Percentiles rank a stretch among this genome's conserved stretches.
Evolutionary conservation across 2,113 vertebrate genomes (phyloP).

Genomic region (Tachysurus vachellii): DNA sequence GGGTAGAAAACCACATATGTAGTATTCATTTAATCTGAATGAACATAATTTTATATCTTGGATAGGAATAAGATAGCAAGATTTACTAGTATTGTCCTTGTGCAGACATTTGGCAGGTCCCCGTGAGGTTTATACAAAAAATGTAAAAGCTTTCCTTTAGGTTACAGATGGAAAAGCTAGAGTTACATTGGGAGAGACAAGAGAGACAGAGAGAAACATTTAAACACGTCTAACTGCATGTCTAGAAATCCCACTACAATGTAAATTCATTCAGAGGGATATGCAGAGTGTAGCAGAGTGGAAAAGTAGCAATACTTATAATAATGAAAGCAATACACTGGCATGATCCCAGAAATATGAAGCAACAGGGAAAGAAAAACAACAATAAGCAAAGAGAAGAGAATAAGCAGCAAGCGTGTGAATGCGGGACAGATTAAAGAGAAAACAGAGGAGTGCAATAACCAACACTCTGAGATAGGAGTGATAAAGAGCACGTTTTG

Average conservation of each 20-base stretch:
- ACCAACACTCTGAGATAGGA: background rate
- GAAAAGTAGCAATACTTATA: background rate
- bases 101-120: too few relatives aligned
- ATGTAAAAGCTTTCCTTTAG: background rate
- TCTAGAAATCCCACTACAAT: background rate
- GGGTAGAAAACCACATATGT: slow-evolving; percentile 14
- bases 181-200: slow-evolving; percentile 2
- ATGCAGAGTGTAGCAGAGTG: slow-evolving; percentile 13
- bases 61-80: background rate
- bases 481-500: slow-evolving; percentile 27
- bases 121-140: too few relatives aligned
- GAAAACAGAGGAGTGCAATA: slow-evolving; percentile 21
- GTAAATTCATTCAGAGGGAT: background rate
- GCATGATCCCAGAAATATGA: background rate
- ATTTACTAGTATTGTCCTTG: background rate
- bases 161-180: background rate
- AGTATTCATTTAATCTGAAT: slow-evolving; percentile 6
- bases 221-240: background rate
- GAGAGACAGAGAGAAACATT: background rate
- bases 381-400: background rate
- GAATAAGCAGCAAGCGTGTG: background rate
- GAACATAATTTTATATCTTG: background rate
- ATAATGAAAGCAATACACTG: background rate
- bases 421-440: slow-evolving; percentile 2
- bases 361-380: slow-evolving; percentile 1